Evolutionary conservation across 64 coral and sea anemone species (phyloP).

Genomic region (Porites lutea): DNA sequence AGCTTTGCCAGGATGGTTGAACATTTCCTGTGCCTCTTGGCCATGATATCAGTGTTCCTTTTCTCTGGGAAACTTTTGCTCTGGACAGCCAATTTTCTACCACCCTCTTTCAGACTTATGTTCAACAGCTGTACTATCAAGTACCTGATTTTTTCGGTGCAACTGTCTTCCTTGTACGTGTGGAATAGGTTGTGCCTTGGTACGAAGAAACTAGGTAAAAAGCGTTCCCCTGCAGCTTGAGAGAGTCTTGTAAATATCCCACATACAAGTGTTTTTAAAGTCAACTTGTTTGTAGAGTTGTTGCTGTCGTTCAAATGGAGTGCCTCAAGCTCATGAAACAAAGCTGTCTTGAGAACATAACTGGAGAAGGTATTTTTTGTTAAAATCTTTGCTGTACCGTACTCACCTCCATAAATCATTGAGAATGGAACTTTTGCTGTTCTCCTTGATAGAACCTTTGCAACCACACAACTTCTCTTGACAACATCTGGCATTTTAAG

Average conservation of each 20-base stretch:
- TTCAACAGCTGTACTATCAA: slow-evolving; percentile 2
- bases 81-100: slow-evolving; percentile 1
- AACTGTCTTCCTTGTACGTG: background rate
- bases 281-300: background rate
- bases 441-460: slow-evolving; percentile 14
- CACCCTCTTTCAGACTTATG: slow-evolving; percentile 40
- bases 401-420: slow-evolving; percentile 16
- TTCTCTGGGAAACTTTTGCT: background rate
- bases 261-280: slow-evolving; percentile 28
- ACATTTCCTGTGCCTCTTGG: too few relatives aligned
- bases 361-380: slow-evolving; percentile 23
- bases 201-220: slow-evolving; percentile 30
- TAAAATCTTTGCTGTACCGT: background rate
- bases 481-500: slow-evolving; percentile 13
- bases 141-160: slow-evolving; percentile 13
- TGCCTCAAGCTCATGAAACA: slow-evolving; percentile 32
- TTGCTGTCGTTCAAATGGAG: background rate
- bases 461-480: slow-evolving; percentile 44
- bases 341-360: slow-evolving; percentile 34
- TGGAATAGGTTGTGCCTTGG: slow-evolving; percentile 16
- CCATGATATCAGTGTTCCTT: slow-evolving; percentile 15
- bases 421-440: slow-evolving; percentile 8
- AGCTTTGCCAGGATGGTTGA: too few relatives aligned
- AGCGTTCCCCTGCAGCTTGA: background rate
- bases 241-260: slow-evolving; percentile 21